These are phyloP conservation scores for Rhagoletis pomonella DNA, from an alignment of 1,140 invertebrate genomes.

Conservation along the genomic window DNA sequence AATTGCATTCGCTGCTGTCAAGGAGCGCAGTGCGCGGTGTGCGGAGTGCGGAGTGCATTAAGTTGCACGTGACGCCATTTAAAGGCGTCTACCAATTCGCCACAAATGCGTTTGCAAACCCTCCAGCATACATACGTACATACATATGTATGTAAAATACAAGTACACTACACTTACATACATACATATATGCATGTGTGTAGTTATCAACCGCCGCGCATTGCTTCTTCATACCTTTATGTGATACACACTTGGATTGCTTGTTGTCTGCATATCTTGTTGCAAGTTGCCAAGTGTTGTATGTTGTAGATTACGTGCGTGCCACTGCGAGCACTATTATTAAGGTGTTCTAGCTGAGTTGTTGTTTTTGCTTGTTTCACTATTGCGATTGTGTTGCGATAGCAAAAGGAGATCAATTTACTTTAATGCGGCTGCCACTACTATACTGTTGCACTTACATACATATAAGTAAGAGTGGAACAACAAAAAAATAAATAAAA, in stretches of 20 bases:
- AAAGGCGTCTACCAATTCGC: conserved; percentile 38
- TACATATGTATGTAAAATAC: background rate
- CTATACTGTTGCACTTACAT: background rate
- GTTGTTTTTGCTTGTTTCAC: conserved; percentile 31
- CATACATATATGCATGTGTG: background rate
- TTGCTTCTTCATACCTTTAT: background rate
- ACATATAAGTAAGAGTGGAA: background rate
- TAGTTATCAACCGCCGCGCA: background rate
- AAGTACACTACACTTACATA: no score
- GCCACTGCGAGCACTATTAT: conserved; percentile 26
- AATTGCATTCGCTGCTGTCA: no score
- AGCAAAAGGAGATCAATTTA: conserved; percentile 45
- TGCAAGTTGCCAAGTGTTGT: conserved; percentile 32
- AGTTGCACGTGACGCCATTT: conserved; percentile 42
- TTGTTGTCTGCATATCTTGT: conserved; percentile 20
- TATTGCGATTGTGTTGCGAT: conserved; percentile 31
- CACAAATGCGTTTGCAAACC: background rate
- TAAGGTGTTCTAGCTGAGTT: conserved; percentile 3
- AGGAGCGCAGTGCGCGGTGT: background rate
- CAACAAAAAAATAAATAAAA: conserved; percentile 5
- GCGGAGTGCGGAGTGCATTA: background rate
- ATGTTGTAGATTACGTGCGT: conserved; percentile 34
- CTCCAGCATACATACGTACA: background rate
- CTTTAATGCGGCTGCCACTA: conserved; percentile 26
- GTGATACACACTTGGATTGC: background rate